Percentiles rank a stretch among this genome's conserved stretches.
Conservation (phyloP, 2,113 vertebrate genomes). For the Elachura formosa region DNA sequence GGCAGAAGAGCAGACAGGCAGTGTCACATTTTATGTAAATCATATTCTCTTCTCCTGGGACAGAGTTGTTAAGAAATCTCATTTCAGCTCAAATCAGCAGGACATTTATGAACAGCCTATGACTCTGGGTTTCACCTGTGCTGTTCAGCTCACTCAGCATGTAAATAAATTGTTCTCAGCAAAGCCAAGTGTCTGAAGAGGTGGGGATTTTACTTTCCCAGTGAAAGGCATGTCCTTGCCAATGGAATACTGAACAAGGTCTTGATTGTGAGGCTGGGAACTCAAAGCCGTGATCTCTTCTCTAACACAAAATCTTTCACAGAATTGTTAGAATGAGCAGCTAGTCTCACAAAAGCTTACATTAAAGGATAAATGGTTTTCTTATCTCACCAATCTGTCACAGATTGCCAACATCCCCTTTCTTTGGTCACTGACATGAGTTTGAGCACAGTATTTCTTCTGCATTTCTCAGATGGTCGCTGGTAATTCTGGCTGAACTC, state of each 20-base stretch:
- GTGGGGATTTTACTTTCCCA: background rate
- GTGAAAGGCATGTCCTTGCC: background rate
- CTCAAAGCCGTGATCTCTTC: background rate
- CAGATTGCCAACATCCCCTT: background rate
- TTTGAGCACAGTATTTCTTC: background rate
- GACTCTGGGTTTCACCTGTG: background rate
- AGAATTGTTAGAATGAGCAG: background rate
- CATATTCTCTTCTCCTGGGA: background rate
- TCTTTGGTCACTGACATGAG: background rate
- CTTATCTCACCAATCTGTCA: background rate
- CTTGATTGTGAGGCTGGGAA: background rate
- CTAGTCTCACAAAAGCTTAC: background rate
- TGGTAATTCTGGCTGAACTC: background rate
- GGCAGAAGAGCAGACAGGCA: background rate
- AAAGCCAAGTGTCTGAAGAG: background rate
- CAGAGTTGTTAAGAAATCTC: background rate
- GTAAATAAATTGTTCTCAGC: background rate
- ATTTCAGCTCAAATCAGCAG: background rate
- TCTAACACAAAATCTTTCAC: background rate
- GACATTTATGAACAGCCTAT: background rate
- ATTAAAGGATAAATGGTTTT: background rate
- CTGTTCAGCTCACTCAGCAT: background rate
- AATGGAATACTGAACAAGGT: background rate
- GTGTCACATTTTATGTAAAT: background rate
- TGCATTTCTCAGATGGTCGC: background rate